Evolutionary conservation across 2,888 invertebrate genomes (phyloP), one percentile per base, ranked within the genome.

Genomic region (Alitta virens): DNA sequence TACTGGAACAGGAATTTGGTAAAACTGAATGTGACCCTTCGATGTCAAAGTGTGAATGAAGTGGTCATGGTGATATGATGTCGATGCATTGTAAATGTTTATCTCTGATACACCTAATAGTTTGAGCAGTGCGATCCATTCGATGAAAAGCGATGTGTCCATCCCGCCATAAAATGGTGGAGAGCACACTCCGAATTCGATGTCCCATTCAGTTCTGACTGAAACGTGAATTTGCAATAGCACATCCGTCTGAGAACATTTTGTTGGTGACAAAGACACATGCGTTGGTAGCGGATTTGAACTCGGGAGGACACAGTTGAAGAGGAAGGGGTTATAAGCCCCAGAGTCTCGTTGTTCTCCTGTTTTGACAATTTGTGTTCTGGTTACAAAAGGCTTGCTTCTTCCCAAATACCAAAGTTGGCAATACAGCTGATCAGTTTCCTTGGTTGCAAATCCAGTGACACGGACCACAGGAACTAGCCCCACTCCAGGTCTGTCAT

Each of bases 101-200:
- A 69, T 43, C 27, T 62, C 49, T 7, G 51, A 46, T 24, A 69
- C 66, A 1, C 70, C 70, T 12, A 69, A 53, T 14, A 69, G n/a
- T 7, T 42, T 14, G 40, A 66, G n/a, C 5, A 64, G 9, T 52
- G 69, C 70, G 16, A 64, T 43, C 70, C 70, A 70, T 50, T 70
- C 70, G 2, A 69, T 57, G 2, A 70, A 40, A 21, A 24, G 26
- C 18, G 26, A 24, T 0, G 46, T 12, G 2, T 53, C 16, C 2
- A 67, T 24, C 0, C 27, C 38, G 1, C 68, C 70, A 49, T 62
- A 65, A 9, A 65, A 40, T 14, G 65, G 62, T 9, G 65, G 61
- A 12, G 69, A 67, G 46, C 70, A 70, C 3, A 69, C 53, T 14
- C 65, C 68, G 51, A 69, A 69, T 52, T 69, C 68, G 26, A 61